A percentile compares a stretch with the other conserved stretches of the same genome.
These are phyloP conservation scores for Parelbella ahira DNA, from an alignment of 2,888 invertebrate genomes.

Conservation along the genomic window DNA sequence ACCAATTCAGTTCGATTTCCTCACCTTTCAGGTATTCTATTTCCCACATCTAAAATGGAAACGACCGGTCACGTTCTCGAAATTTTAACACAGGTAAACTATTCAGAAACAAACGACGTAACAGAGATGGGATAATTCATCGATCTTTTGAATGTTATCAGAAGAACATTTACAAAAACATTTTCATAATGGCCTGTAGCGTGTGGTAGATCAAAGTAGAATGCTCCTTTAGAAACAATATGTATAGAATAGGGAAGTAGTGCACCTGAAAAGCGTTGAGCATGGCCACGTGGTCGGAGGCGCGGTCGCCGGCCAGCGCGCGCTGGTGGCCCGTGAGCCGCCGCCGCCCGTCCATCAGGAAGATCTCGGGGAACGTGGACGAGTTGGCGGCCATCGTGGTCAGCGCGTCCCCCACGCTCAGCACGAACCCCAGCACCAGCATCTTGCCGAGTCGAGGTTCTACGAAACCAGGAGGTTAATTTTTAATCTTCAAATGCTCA, in stretches of 20 bases:
- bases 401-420: conserved; percentile 94
- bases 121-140: no score
- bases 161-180: no score
- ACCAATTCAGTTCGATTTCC: conserved; percentile 90
- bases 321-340: conserved; percentile 92
- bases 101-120: no score
- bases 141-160: no score
- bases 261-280: conserved; percentile 94
- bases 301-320: conserved; percentile 90
- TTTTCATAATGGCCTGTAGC: no score
- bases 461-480: no score
- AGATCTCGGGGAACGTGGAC: conserved; percentile 97
- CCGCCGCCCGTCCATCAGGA: conserved; percentile 88
- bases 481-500: neutral
- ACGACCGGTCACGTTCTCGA: no score
- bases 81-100: no score
- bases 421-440: conserved; percentile 96
- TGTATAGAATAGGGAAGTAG: no score
- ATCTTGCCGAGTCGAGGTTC: conserved; percentile 98
- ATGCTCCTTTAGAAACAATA: no score
- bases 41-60: conserved; percentile 84
- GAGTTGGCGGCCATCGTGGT: conserved; percentile 97
- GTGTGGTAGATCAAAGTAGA: no score
- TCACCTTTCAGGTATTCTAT: conserved; percentile 84
- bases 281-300: conserved; percentile 97